Base-by-base conservation (phyloP, 2,797 vertebrate species). In the Urosaurus nigricauda region DNA sequence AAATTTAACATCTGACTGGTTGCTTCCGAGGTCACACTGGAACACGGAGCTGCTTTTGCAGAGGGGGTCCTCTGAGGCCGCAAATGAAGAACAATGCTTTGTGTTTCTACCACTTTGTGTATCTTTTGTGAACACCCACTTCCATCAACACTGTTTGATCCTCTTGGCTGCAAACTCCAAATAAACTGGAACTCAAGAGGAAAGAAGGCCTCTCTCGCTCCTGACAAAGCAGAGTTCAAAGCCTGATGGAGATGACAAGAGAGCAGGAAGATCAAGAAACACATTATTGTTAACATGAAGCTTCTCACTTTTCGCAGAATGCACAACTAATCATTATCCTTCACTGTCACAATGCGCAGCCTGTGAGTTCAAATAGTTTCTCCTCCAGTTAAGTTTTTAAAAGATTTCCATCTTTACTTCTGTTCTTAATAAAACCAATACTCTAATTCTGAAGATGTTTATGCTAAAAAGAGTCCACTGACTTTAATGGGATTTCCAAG, bases 81-180 rank as follows among this genome's bases (percentile, higher is more conserved):
- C 47, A 40, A 74, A 40, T 58, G 51, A 81, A 87, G 83, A 74
- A 81, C 40, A 82, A 85, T 47, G 40, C 56, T 14, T 81, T 74
- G 29, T 43, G 58, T 82, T 81, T 43, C 79, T 37, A 73, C 78
- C 35, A 13, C 58, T 43, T 77, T 68, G 5, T 68, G 5, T 68
- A 43, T 29, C 77, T 75, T 87, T 68, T 56, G 86, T 77, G 68
- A 80, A 81, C 43, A 85, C 70, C 24, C 82, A 73, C 40, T 84
- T 88, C 29, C 77, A 37, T 53, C 77, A 81, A 87, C 58, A 81
- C 35, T 47, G 79, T 89, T 83, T 86, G 79, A 89, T 89, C 79
- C 79, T 89, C 84, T 84, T 40, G 12, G 35, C 37, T 56, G 68
- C 65, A 26, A 43, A 75, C 8, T 35, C 71, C 58, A 75, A 89